Percentiles rank a stretch among this genome's conserved stretches.
Conservation (phyloP, 92 coral and sea anemone genomes). For the Ricordea florida region DNA sequence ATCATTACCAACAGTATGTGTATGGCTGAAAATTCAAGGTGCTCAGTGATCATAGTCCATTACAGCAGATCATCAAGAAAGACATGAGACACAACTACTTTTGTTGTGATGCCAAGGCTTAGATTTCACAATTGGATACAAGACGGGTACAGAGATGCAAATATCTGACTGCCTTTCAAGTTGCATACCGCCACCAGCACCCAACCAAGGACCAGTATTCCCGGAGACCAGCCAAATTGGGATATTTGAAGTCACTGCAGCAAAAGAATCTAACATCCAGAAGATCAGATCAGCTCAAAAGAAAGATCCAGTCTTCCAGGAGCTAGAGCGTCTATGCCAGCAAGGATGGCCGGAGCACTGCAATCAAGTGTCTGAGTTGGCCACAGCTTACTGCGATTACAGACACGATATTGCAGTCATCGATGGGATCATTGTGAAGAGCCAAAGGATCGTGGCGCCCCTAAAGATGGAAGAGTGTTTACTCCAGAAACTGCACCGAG, state of each 20-base stretch:
- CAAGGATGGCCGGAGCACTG: constrained; percentile 71
- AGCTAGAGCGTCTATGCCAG: constrained; percentile 71
- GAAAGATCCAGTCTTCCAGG: constrained; percentile 71
- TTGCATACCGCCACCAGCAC: constrained; percentile 74
- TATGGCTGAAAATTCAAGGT: constrained; percentile 71
- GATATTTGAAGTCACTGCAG: constrained; percentile 69
- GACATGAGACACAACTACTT: constrained; percentile 65
- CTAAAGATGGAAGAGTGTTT: constrained; percentile 68
- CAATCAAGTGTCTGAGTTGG: constrained; percentile 65
- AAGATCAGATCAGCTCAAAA: constrained; percentile 73
- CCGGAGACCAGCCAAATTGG: constrained; percentile 72
- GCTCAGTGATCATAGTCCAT: constrained; percentile 68
- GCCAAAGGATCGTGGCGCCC: constrained; percentile 61
- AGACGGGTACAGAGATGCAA: constrained; percentile 70
- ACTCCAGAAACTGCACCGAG: constrained; percentile 72
- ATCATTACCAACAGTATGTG: constrained; percentile 66
- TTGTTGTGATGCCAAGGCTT: constrained; percentile 65
- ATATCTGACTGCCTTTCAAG: constrained; percentile 76
- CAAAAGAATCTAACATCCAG: constrained; percentile 61
- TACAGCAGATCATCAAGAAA: constrained; percentile 63
- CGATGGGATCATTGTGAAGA: constrained; percentile 63
- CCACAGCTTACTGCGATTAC: constrained; percentile 66
- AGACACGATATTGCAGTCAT: constrained; percentile 65
- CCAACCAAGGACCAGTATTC: constrained; percentile 75
- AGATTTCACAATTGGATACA: constrained; percentile 64